phyloP scores from a whole-genome alignment of 2,797 vertebrate species.

The Harpagifer antarcticus region DNA sequence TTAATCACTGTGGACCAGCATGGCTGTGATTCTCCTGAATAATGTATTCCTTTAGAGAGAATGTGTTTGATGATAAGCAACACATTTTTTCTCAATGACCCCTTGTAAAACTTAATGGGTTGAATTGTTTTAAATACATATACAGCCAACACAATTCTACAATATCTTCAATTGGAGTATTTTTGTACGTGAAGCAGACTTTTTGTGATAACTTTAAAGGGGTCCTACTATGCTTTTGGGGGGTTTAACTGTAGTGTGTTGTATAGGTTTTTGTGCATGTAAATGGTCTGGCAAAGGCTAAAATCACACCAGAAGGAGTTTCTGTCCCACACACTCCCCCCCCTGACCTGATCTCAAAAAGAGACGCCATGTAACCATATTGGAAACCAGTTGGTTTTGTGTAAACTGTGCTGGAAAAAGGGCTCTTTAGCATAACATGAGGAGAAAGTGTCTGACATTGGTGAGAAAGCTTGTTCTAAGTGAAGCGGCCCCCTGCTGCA shows the following conservation, averaged over 20 bases:
- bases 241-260: too few species aligned
- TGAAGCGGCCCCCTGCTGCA: slow-evolving; percentile 38
- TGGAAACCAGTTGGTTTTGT: slow-evolving; percentile 8
- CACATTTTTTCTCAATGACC: slow-evolving; percentile 2
- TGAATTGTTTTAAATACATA: slow-evolving; percentile 5
- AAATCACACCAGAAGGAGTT: too few species aligned
- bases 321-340: too few species aligned
- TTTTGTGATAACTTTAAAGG: neutral
- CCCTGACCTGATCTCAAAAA: neutral
- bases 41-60: slow-evolving; percentile 15
- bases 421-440: neutral
- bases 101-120: neutral
- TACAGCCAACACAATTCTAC: neutral
- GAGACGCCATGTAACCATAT: neutral
- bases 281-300: too few species aligned
- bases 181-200: slow-evolving; percentile 17
- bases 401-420: slow-evolving; percentile 9
- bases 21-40: slow-evolving; percentile 2
- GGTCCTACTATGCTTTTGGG: too few species aligned
- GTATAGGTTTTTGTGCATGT: too few species aligned
- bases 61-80: slow-evolving; percentile 22
- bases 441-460: slow-evolving; percentile 29
- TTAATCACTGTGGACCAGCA: slow-evolving; percentile 22
- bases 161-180: slow-evolving; percentile 12
- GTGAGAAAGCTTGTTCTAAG: slow-evolving; percentile 16